Percentiles rank a stretch among this genome's conserved stretches.
Conservation (phyloP, 1,140 invertebrate species). For the Rhagoletis zephyria region DNA sequence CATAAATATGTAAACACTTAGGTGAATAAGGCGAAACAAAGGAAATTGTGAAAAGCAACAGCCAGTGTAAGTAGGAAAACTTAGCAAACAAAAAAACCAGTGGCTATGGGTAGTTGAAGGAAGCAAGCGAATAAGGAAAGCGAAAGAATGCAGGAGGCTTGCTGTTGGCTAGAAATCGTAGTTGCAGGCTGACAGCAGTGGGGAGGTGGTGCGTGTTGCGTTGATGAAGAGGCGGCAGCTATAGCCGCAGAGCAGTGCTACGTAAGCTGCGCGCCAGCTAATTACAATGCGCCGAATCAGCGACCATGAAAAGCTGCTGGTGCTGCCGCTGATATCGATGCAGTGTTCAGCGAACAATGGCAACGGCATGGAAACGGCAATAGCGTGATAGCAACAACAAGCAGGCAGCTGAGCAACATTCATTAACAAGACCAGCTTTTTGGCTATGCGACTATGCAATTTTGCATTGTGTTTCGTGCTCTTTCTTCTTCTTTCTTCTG, state of each 20-base stretch:
- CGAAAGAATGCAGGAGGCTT: background rate
- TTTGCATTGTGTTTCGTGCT: too few relatives aligned
- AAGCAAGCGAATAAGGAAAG: background rate
- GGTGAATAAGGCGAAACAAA: too few relatives aligned
- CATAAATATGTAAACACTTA: too few relatives aligned
- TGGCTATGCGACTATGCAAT: too few relatives aligned
- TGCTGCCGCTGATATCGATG: too few relatives aligned
- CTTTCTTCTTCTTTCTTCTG: too few relatives aligned
- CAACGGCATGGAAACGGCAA: background rate
- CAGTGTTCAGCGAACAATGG: background rate
- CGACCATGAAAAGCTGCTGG: constrained; percentile 23
- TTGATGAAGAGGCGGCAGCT: background rate
- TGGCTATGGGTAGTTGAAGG: background rate
- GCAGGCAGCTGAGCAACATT: background rate
- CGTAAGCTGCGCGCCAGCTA: constrained; percentile 14
- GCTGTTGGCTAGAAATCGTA: background rate
- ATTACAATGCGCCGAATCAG: constrained; percentile 41
- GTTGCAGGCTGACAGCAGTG: background rate
- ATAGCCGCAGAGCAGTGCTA: background rate
- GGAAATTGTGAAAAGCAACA: background rate
- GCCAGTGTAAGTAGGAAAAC: background rate
- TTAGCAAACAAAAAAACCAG: background rate
- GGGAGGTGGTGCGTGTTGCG: background rate
- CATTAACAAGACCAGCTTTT: background rate
- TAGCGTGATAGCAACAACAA: background rate